Conservation (phyloP, 35 echinoderm and acorn worm species). For the Heliocidaris erythrogramma region DNA sequence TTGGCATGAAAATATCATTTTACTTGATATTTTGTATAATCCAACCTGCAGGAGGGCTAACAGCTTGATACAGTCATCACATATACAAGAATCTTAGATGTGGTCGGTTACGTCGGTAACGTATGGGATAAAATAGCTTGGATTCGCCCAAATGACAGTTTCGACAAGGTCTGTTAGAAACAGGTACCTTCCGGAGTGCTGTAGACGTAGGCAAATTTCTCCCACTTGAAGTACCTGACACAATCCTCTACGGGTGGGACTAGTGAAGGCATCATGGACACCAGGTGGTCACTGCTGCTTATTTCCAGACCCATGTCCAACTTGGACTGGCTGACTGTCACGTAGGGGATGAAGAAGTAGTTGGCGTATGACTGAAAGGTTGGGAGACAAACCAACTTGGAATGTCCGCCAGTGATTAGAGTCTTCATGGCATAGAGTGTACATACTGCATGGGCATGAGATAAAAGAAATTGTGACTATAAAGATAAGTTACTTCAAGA, state of each 20-base stretch:
- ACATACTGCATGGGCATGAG: constrained; percentile 42
- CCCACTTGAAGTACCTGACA: constrained; percentile 68
- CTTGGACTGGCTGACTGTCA: constrained; percentile 55
- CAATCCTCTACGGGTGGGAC: constrained; percentile 58
- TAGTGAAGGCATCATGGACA: constrained; percentile 82
- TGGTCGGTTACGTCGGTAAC: too few relatives aligned
- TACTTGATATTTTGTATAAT: too few relatives aligned
- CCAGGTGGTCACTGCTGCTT: constrained; percentile 53
- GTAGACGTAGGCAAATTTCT: constrained; percentile 83
- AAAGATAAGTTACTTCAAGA: too few relatives aligned
- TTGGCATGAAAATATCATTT: too few relatives aligned
- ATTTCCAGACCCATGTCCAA: constrained; percentile 45
- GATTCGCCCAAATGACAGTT: too few relatives aligned
- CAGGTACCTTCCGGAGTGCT: constrained; percentile 64
- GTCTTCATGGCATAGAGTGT: constrained; percentile 21
- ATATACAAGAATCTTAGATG: too few relatives aligned
- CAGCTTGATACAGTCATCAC: too few relatives aligned
- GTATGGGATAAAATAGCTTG: too few relatives aligned
- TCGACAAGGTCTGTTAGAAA: too few relatives aligned
- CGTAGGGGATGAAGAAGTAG: constrained; percentile 59
- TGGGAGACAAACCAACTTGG: neutral
- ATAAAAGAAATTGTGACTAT: neutral
- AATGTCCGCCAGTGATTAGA: constrained; percentile 34
- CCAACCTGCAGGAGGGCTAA: too few relatives aligned
- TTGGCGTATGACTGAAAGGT: constrained; percentile 50